phyloP scores from a whole-genome alignment of 2,113 vertebrate species.

The Scatophagus argus region DNA sequence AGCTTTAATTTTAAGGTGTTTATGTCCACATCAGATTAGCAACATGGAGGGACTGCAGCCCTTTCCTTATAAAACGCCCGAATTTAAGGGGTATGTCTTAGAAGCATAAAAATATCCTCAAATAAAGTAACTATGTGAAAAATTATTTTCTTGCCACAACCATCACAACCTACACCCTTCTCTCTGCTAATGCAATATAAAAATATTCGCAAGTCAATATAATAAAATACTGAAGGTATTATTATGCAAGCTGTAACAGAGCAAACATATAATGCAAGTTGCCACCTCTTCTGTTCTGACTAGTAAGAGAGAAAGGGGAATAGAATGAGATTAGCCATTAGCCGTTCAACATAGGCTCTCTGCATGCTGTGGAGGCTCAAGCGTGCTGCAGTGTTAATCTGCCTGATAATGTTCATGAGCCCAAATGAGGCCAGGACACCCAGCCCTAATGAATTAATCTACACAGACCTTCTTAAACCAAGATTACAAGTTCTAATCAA shows the following conservation, averaged over 20 bases:
- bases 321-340: constrained; percentile 76
- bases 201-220: constrained; percentile 9
- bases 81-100: neutral
- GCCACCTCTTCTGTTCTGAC: constrained; percentile 23
- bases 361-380: constrained; percentile 72
- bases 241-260: neutral
- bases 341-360: constrained; percentile 65
- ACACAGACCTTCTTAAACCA: constrained; percentile 60
- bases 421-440: constrained; percentile 77
- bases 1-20: neutral
- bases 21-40: neutral
- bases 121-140: neutral
- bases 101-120: neutral
- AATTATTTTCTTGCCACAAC: constrained; percentile 9
- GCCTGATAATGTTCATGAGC: constrained; percentile 74
- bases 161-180: neutral
- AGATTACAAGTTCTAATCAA: constrained; percentile 65
- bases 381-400: constrained; percentile 77
- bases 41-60: neutral
- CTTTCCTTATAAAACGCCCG: neutral
- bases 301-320: constrained; percentile 55
- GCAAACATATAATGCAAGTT: constrained; percentile 3
- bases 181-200: constrained; percentile 1
- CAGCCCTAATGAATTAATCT: constrained; percentile 71
- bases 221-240: neutral